Evolutionary conservation across 2,888 invertebrate genomes (phyloP).

Genomic region (Dasypolia templi): DNA sequence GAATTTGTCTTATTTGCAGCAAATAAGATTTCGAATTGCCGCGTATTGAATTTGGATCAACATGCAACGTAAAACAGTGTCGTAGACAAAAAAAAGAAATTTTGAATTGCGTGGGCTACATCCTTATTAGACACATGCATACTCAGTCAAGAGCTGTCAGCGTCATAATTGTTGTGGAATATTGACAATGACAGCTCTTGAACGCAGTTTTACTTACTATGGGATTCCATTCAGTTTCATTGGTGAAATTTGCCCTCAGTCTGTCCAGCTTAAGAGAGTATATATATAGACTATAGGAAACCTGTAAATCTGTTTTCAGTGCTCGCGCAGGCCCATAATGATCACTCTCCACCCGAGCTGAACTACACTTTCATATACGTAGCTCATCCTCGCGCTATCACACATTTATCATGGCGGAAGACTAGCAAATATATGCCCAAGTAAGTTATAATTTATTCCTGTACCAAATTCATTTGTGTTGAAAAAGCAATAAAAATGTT

Average conservation of each 20-base stretch:
- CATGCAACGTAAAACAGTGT: background rate
- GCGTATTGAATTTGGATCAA: background rate
- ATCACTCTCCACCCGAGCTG: slow-evolving; percentile 91
- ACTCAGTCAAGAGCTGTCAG: too few species aligned
- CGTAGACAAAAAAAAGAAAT: too few species aligned
- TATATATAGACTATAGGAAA: background rate
- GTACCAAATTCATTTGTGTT: background rate
- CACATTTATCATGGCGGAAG: slow-evolving; percentile 99
- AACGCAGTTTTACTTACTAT: too few species aligned
- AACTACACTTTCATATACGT: slow-evolving; percentile 98
- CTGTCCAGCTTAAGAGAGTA: too few species aligned
- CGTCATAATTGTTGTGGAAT: too few species aligned
- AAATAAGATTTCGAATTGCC: background rate
- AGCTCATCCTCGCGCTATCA: slow-evolving; percentile 98
- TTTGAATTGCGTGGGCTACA: background rate
- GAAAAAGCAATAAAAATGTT: background rate
- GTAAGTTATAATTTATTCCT: slow-evolving; percentile 85
- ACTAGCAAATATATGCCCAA: slow-evolving; percentile 99
- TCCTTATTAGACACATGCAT: too few species aligned
- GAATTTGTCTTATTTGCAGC: background rate
- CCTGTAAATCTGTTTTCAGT: slow-evolving; percentile 84
- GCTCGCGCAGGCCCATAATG: slow-evolving; percentile 93
- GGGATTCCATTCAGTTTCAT: too few species aligned
- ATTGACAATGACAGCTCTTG: too few species aligned
- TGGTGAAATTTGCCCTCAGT: too few species aligned